These are phyloP conservation scores for Typhlichthys subterraneus DNA, from an alignment of 2,797 vertebrate species.

Conservation along the genomic window DNA sequence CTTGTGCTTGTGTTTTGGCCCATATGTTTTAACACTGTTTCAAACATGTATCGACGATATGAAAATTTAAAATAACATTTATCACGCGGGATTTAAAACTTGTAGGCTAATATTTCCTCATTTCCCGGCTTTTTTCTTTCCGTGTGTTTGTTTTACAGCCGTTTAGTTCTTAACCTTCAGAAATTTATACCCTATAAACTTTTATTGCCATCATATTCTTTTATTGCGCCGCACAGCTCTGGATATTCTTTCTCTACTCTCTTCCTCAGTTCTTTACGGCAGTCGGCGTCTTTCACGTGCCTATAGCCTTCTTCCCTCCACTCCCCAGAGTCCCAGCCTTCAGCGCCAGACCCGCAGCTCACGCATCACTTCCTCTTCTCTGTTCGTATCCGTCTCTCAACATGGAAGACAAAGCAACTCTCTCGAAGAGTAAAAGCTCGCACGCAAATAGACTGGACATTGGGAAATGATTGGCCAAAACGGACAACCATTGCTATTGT, in stretches of 20 bases:
- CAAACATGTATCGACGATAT: constrained; percentile 16
- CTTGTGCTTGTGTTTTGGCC: too few species aligned
- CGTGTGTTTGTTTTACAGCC: constrained; percentile 94
- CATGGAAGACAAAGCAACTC: constrained; percentile 60
- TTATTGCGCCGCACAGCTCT: constrained; percentile 90
- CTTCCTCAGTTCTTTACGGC: constrained; percentile 76
- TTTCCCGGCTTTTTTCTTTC: constrained; percentile 45
- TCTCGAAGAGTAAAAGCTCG: constrained; percentile 36
- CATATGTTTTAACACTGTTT: too few species aligned
- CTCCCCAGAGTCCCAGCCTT: constrained; percentile 30
- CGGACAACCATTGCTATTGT: constrained; percentile 18
- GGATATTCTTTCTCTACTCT: constrained; percentile 80
- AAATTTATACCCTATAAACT: constrained; percentile 99
- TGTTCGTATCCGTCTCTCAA: constrained; percentile 76
- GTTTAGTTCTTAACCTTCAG: constrained; percentile 99
- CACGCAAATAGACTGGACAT: constrained; percentile 4
- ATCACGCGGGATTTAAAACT: constrained; percentile 80
- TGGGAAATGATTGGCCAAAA: constrained; percentile 31
- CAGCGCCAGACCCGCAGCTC: constrained; percentile 50
- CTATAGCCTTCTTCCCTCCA: constrained; percentile 46
- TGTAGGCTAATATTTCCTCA: constrained; percentile 62
- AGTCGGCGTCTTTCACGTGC: constrained; percentile 75
- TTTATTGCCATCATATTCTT: constrained; percentile 99
- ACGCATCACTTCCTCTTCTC: constrained; percentile 68
- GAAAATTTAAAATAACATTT: constrained; percentile 55